Conservation (phyloP, 2,797 vertebrate genomes). For the Atherinosoma microstoma region DNA sequence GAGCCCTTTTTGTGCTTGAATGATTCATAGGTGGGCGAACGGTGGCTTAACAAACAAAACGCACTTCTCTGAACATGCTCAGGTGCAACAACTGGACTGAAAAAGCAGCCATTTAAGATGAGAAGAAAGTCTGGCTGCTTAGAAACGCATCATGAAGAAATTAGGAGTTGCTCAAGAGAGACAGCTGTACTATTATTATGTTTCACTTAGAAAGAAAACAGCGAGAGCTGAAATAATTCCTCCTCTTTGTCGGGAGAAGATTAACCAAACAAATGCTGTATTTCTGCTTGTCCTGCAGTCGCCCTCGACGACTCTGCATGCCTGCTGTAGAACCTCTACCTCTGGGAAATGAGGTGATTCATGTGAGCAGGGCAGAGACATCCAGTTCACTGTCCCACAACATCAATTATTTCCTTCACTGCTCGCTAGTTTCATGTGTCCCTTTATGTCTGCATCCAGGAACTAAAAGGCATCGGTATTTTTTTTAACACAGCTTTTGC, state of each 20-base stretch:
- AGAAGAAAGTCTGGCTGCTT: not conserved
- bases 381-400: conserved; percentile 7
- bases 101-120: not conserved
- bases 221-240: not conserved
- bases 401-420: conserved; percentile 42
- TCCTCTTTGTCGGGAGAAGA: not conserved
- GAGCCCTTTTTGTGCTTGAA: not conserved
- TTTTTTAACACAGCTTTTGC: not conserved
- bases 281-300: not conserved
- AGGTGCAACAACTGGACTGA: not conserved
- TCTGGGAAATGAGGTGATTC: not conserved
- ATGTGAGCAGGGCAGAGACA: conserved; percentile 12
- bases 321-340: conserved; percentile 18
- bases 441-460: not conserved
- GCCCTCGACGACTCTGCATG: conserved; percentile 11
- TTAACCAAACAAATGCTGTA: not conserved
- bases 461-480: not conserved
- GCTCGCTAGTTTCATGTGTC: conserved; percentile 7
- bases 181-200: not conserved
- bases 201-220: not conserved
- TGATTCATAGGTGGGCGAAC: not conserved
- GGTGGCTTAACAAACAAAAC: not conserved
- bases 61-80: not conserved
- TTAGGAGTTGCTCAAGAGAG: no score
- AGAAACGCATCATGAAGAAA: not conserved